Base-by-base conservation (phyloP, 2,113 vertebrate species). In the Peromyscus polionotus region DNA sequence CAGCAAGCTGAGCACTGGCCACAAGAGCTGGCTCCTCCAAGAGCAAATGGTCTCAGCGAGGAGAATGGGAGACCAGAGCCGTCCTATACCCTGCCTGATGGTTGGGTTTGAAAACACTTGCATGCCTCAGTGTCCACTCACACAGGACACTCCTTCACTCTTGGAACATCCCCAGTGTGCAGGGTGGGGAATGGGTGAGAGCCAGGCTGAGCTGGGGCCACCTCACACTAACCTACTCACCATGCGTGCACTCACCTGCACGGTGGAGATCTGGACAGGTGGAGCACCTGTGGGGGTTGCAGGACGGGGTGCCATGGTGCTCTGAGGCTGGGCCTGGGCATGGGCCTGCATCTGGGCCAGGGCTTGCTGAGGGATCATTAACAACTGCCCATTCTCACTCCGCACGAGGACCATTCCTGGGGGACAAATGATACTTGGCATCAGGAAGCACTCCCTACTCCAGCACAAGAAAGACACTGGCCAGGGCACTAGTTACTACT, bases 261-360 rank as follows among this genome's bases (percentile, higher is more conserved):
- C 99, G 26, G 99, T 98, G 1, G 99, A 99, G 97, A 99, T 99
- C 98, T 99, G 99, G 97, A 99, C 99, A 7, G 99, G 99, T 94
- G 99, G 99, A 97, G 99, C 99, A 98, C 98, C 99, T 96, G 99
- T 99, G n/a, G 99, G 99, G 67, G 99, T 99, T n/a, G 99, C 98
- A 77, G 99, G 99, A 94, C 99, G 99, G 89, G 99, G 99, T 33
- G 99, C 98, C 99, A 99, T 99, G 98, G 99, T 98, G 73, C 99
- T 99, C 97, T 99, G 99, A 95, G 99, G 99, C 98, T 99, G 99
- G 31, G 99, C 99, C 98, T 99, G 99, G 91, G 99, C 99, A 4
- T 99, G 99, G 19, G 99, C 99, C 98, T 99, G 99, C 99, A 99
- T 99, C 98, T 99, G 99, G 3, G 99, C 99, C 98, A 99, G 96